Conservation (phyloP, 2,797 vertebrate species). For the Enteromius unitaeniatus region DNA sequence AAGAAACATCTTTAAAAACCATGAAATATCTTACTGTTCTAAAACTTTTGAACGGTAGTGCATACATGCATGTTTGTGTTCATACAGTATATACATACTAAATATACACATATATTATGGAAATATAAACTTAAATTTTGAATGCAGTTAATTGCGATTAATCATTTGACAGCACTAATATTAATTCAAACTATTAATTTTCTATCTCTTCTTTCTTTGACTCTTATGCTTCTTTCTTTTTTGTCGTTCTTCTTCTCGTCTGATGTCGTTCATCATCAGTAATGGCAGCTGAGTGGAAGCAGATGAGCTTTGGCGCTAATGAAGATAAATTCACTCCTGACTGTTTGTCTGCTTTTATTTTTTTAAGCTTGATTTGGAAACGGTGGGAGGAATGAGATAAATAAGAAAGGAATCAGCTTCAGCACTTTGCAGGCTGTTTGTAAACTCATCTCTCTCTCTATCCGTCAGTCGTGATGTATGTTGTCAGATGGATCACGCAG, state of each 20-base stretch:
- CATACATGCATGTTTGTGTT: no score
- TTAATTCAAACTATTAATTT: no score
- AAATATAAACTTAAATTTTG: no score
- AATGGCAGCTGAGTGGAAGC: slow-evolving; percentile 36
- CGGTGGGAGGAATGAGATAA: slow-evolving; percentile 25
- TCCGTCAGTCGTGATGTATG: slow-evolving; percentile 77
- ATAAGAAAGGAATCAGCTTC: slow-evolving; percentile 20
- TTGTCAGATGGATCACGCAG: slow-evolving; percentile 72
- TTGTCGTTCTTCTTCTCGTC: background rate
- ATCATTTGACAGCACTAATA: no score
- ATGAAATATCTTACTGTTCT: no score
- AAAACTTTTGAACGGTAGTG: no score
- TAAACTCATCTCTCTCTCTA: slow-evolving; percentile 73
- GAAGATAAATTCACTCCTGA: slow-evolving; percentile 57
- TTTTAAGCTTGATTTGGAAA: slow-evolving; percentile 43
- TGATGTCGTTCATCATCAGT: slow-evolving; percentile 35
- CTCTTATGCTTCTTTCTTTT: no score
- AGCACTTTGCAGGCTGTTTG: slow-evolving; percentile 61
- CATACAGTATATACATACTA: no score
- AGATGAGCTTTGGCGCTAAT: slow-evolving; percentile 49
- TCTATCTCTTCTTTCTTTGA: no score
- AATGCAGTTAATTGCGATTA: no score
- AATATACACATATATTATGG: no score
- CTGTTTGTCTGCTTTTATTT: slow-evolving; percentile 22
- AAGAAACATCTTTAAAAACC: no score